phyloP scores from a whole-genome alignment of 2,113 vertebrate species.

The Neofelis nebulosa region DNA sequence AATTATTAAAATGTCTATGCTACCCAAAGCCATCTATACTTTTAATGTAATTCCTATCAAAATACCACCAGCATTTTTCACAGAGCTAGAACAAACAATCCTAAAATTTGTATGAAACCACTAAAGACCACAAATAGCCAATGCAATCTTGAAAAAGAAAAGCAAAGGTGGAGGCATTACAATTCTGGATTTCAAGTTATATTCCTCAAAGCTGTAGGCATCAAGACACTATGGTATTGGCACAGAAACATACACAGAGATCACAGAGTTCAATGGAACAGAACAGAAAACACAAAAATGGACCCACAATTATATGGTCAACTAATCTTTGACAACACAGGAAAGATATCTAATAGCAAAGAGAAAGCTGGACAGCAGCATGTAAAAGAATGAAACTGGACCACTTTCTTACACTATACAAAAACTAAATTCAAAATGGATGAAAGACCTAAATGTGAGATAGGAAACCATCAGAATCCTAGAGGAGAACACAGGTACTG shows the following conservation, averaged over 20 bases:
- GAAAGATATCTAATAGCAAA: not conserved
- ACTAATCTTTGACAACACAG: not conserved
- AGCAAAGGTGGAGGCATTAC: not conserved
- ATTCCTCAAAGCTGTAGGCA: not conserved
- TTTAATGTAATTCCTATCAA: not conserved
- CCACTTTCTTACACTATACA: not conserved
- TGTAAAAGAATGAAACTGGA: not conserved
- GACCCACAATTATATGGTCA: not conserved
- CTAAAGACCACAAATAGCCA: not conserved
- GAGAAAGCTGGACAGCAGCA: not conserved
- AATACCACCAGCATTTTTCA: not conserved
- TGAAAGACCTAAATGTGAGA: not conserved
- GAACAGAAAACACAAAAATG: not conserved
- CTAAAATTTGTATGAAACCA: not conserved
- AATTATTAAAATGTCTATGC: not conserved
- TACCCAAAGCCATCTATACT: not conserved
- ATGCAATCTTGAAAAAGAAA: not conserved
- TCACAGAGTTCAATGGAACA: not conserved
- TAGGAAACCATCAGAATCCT: not conserved
- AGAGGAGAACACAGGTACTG: not conserved
- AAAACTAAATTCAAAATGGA: not conserved
- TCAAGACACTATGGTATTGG: not conserved
- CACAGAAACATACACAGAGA: not conserved
- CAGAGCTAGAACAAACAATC: not conserved
- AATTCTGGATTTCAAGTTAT: not conserved